phyloP scores from a whole-genome alignment of 2,797 vertebrate species.

The Leptatherina wallacei region DNA sequence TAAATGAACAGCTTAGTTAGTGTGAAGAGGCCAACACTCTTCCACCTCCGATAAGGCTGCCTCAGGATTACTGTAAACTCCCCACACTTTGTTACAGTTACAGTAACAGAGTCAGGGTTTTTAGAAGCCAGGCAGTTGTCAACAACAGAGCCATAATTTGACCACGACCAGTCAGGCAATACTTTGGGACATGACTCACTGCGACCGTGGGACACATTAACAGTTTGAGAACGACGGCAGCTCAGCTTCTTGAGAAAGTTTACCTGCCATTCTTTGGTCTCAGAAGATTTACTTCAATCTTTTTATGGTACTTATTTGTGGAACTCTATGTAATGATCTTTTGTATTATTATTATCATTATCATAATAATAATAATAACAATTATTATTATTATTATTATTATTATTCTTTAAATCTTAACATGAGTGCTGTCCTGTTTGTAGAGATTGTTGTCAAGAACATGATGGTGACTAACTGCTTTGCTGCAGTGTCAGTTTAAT shows the following conservation, averaged over 20 bases:
- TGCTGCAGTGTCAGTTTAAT: conserved; percentile 1
- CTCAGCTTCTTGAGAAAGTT: conserved; percentile 21
- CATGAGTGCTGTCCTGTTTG: background rate
- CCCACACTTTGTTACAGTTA: conserved; percentile 52
- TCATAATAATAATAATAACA: too few species aligned
- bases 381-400: background rate
- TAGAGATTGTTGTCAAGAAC: background rate
- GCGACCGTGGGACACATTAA: conserved; percentile 57
- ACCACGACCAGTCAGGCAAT: conserved; percentile 70
- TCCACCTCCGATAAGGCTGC: conserved; percentile 40
- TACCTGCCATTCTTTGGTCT: background rate
- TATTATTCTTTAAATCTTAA: background rate
- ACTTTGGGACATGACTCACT: conserved; percentile 72
- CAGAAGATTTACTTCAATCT: background rate
- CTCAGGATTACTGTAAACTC: conserved; percentile 62
- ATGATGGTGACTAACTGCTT: background rate
- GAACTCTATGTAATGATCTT: background rate
- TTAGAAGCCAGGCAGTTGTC: conserved; percentile 47
- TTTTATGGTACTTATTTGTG: background rate
- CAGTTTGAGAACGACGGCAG: conserved; percentile 38
- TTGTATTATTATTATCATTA: background rate
- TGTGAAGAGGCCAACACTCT: conserved; percentile 34
- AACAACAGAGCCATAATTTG: conserved; percentile 50
- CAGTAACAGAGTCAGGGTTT: conserved; percentile 66
- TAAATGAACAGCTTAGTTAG: conserved; percentile 38